These are phyloP conservation scores for Junonia oenone DNA, from an alignment of 2,888 invertebrate genomes.

Conservation along the genomic window DNA sequence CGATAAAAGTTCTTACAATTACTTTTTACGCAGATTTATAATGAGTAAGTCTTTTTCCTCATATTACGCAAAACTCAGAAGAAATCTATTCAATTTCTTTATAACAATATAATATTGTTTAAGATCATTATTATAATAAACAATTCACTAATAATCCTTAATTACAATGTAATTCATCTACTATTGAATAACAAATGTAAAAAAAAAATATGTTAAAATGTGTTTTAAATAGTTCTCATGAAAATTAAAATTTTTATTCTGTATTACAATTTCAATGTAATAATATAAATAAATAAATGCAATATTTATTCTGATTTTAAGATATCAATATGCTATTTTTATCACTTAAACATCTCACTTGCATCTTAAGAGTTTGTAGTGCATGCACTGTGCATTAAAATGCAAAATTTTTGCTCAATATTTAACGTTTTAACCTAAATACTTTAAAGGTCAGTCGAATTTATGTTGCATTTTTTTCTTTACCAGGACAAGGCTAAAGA, in stretches of 20 bases:
- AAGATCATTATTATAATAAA: background rate
- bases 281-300: too few species aligned
- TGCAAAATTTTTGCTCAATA: slow-evolving; percentile 8
- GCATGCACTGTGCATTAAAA: too few species aligned
- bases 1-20: background rate
- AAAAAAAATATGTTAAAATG: too few species aligned
- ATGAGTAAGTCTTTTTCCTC: background rate
- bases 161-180: background rate
- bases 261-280: too few species aligned
- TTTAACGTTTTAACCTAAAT: slow-evolving; percentile 27
- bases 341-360: too few species aligned
- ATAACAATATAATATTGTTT: background rate
- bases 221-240: too few species aligned
- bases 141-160: background rate
- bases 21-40: background rate
- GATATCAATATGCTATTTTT: too few species aligned
- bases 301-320: too few species aligned
- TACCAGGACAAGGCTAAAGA: slow-evolving; percentile 23
- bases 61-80: background rate
- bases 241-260: too few species aligned
- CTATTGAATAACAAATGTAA: too few species aligned
- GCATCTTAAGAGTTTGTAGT: too few species aligned
- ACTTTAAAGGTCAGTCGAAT: slow-evolving; percentile 11
- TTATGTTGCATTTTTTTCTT: slow-evolving; percentile 12
- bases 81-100: background rate